Evolutionary conservation across 2,113 vertebrate species (phyloP), one percentile per base, ranked within the genome.

Genomic region (Epinephelus lanceolatus): DNA sequence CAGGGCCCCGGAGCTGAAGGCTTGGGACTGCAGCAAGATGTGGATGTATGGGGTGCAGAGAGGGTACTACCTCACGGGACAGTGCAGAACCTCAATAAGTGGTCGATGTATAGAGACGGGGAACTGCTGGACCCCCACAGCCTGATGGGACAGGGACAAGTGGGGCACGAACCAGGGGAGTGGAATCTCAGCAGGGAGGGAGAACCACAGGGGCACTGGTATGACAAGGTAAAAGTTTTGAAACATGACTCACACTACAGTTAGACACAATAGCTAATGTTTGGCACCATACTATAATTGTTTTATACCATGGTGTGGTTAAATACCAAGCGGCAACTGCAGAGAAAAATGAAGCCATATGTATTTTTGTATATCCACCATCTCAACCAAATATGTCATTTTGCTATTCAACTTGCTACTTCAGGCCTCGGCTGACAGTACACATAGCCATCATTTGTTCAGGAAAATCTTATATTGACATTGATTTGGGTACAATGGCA

Each of bases 161-260:
- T 93, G 81, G 94, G 6, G 67, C 89, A 52, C 63, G 87, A 82
- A 65, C 53, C 86, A 71, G 91, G 85, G 57, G 85, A 94, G 57
- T 96, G 94, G 95, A 93, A 92, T 91, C 95, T 94, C 62, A 96
- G 94, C 94, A 95, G 94, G 81, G 91, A 95, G 82, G 95, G 94
- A 83, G 94, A 95, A 86, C 95, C 87, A 76, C 92, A 95, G 83
- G 95, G 96, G 25, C 88, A 94, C 69, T 97, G 96, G 96, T 95
- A 93, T 91, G 96, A 95, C 89, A 97, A 99, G 98, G 98, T 99
- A 98, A 95, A 47, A 3, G 7, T 66, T 71, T 78, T 61, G 17
- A 75, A 69, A 14, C 17, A 65, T 49, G 53, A 71, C n/a, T 53
- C 13, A 78, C 13, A 61, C 2, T 33, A 42, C 18, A 25, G 65